Base-by-base conservation (phyloP, 1,140 invertebrate genomes). In the Panagrolaimus sp. region DNA sequence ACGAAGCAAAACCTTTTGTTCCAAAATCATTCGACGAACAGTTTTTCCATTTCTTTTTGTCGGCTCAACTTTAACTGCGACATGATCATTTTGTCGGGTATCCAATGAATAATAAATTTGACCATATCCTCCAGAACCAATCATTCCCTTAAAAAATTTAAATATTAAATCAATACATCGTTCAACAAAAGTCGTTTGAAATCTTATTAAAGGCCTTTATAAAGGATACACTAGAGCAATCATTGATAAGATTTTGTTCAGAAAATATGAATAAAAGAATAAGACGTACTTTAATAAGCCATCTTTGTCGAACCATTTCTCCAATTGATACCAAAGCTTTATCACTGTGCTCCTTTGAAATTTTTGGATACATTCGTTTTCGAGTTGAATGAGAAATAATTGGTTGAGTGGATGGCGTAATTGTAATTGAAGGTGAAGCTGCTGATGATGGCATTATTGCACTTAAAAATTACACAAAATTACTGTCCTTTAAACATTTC, bases 81-180 rank as follows among this genome's bases (percentile, higher is more conserved):
- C 94, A 81, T 91, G 89, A 83, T 97, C 94, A 21, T 48, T 62
- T 15, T 47, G 15, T 47, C 65, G 65, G 73, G 95, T 86, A 86
- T 98, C 96, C 77, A 93, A 85, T 9, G 93, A 95, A 86, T 97
- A 94, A 85, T 98, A 99, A 74, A 98, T 98, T 86, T 98, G 94
- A n/a, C 96, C 96, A 86, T 98, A 99, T 8, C 96, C 96, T 65
- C 96, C 96, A 63, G 94, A 94, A 26, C 95, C 95, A 80, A 96
- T 94, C 86, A 96, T 94, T 78, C 90, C 89, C 63, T 74, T 32
- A 21, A 77, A 43, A 62, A 24, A 28, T 8, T 3, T 6, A 73
- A 24, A 7, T 7, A 38, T 2, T 38, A 38, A 38, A 38, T 38
- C 2, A 38, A 38, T 4, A 7, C 32, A 4, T 7, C 7, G 32